Evolutionary conservation across 2,797 vertebrate genomes (phyloP), one percentile per base, ranked within the genome.

Genomic region (Anisognathus igniventris): DNA sequence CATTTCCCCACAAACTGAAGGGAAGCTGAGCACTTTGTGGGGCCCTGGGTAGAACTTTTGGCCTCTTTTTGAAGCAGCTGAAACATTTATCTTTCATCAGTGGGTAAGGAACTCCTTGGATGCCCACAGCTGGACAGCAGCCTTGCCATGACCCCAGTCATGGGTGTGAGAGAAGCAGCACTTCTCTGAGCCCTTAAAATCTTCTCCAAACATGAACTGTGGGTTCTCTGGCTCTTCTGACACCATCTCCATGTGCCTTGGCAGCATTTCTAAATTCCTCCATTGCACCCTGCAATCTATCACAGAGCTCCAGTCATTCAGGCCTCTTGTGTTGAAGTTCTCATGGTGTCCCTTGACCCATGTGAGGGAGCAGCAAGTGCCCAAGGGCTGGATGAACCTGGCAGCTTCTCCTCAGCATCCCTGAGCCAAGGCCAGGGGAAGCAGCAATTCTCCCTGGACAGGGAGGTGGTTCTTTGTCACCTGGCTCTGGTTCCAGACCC

Each of bases 271-370:
- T 66, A 2, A 57, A 61, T 54, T 65, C 35, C 54, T 54, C 47
- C 1, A 0, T 12, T 44, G 13, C 27, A 47, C 54, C 19, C n/a
- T 71, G 39, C 11, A 19, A 6, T 45, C 24, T 22, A 0, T 56
- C 42, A 33, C 1, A 1, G 40, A 54, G 30, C 27, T 72, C 24
- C 33, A 27, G 14, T 35, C 2, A 0, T 61, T n/a, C 71, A 48
- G 17, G 20, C 7, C 11, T 61, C 66, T 47, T 51, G 7, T 86
- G 61, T 2, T 44, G 37, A 44, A 21, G 28, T 40, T 42, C 8
- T 44, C 2, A 0, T 27, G 17, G 20, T 77, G 17, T 74, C 25
- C n/a, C 33, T 39, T 35, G 33, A 44, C 14, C 53, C 31, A 1
- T 25, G 31, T 13, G n/a, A 75, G 31, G 40, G n/a, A 62, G 17